Evolutionary conservation across 2,888 invertebrate genomes (phyloP), one percentile per base, ranked within the genome.

Genomic region (Oscheius onirici): DNA sequence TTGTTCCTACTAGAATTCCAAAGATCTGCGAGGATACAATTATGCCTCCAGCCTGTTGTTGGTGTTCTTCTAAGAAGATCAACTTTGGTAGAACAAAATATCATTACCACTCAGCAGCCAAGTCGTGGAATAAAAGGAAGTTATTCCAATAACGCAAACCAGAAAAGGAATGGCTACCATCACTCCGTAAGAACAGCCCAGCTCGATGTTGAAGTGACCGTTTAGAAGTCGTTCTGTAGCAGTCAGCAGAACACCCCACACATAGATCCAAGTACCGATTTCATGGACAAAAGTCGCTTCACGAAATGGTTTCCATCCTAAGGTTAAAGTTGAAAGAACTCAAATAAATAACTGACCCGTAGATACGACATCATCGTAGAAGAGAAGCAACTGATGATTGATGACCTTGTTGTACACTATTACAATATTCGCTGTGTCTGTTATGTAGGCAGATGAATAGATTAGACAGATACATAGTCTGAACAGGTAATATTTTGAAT

Each of bases 211-310:
- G 34, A 15, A 55, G 13, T 55, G n/a, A 15, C 54, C 26, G 34
- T 55, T 55, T 5, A 55, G n/a, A 11, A 28, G 34, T 26, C 54
- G 11, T 11, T 55, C 54, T 10, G 28, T 28, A 3, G 28, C 34
- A 1, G 28, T 28, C 15, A 55, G 11, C 5, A 34, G 13, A 1
- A 55, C 54, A 3, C 54, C 54, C 54, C 54, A 55, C 5, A 55
- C 34, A 26, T 55, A 55, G 54, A 34, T 55, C 54, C 54, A 55
- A 1, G 28, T 55, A 3, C 54, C 54, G 10, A 55, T 28, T 24
- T 55, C 54, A 26, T 55, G 54, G n/a, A 22, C 22, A 22, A 55
- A 55, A 24, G 26, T 34, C 1, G 20, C 49, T 10, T 17, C 20
- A 3, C 49, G 49, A 49, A 49, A 20, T 10, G 49, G 22, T 3